These are phyloP conservation scores for Protobothrops flavoviridis DNA, from an alignment of 2,113 vertebrate genomes.

Conservation along the genomic window DNA sequence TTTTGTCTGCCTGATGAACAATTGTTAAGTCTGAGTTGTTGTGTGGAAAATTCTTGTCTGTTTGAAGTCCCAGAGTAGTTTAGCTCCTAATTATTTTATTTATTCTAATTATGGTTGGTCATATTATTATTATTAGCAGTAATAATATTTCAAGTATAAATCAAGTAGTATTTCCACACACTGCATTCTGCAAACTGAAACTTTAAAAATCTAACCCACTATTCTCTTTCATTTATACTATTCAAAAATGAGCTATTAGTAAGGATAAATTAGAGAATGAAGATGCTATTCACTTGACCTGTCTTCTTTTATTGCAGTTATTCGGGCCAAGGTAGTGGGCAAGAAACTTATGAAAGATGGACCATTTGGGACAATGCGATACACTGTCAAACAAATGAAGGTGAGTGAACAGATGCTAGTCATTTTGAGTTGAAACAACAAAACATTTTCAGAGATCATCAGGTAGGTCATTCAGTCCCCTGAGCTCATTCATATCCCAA, in stretches of 20 bases:
- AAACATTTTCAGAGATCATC: not conserved
- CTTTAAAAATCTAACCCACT: not conserved
- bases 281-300: not conserved
- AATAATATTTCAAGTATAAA: not conserved
- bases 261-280: not conserved
- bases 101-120: not conserved
- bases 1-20: not conserved
- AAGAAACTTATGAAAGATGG: conserved; percentile 94
- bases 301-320: conserved; percentile 77
- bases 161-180: conserved; percentile 12
- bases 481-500: not conserved
- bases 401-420: conserved; percentile 57
- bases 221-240: not conserved
- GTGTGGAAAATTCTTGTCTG: not conserved
- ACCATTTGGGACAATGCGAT: conserved; percentile 90
- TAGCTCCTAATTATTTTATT: not conserved
- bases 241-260: not conserved
- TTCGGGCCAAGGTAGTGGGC: conserved; percentile 93
- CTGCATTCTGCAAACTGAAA: not conserved
- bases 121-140: not conserved
- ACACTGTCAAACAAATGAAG: conserved; percentile 98
- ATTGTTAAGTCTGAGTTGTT: not conserved
- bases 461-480: not conserved
- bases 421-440: not conserved
- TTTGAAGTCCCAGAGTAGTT: not conserved